Base-by-base conservation (phyloP, 2,113 vertebrate genomes). In the Camelus bactrianus region DNA sequence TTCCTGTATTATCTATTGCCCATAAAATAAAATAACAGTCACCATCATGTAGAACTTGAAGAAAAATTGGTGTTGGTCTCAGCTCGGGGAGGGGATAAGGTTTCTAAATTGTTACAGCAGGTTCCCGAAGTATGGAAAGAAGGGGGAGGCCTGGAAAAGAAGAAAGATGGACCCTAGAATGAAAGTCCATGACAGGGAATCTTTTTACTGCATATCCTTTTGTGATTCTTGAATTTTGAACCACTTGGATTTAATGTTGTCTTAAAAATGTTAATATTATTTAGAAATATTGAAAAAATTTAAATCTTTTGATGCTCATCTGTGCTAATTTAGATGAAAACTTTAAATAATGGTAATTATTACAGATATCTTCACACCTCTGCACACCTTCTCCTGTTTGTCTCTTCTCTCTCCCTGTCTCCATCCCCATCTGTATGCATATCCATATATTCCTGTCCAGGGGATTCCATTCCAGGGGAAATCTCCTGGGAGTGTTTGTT, bases 231-330 rank as follows among this genome's bases (percentile, higher is more conserved):
- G 62, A 85, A 76, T 94, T 93, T 72, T 69, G 62, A 86, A 24
- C 30, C 12, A 60, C 13, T 19, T 81, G 48, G 46, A n/a, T 87
- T 67, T 56, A n/a, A 64, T 65, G 42, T 79, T 35, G 42, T 96
- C 93, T 92, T 87, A 35, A 93, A 96, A 96, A 52, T 30, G 30
- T 94, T 75, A 69, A 60, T 72, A 24, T 15, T 67, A 76, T 82
- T 15, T 80, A 26, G 50, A 20, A 91, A 50, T 14, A 72, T 42
- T 54, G 10, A 42, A 79, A 42, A 72, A 58, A 60, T 35, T 50
- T 38, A 56, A 15, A 35, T 48, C 15, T 52, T 77, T 77, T 52
- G 22, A 77, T 10, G 12, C 24, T 46, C 16, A 38, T 52, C 58
- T 22, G 46, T 52, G 35, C 58, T 54, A 65, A 38, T 46, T 60